phyloP scores from a whole-genome alignment of 1,140 invertebrate species.

The Drosophila kikkawai region DNA sequence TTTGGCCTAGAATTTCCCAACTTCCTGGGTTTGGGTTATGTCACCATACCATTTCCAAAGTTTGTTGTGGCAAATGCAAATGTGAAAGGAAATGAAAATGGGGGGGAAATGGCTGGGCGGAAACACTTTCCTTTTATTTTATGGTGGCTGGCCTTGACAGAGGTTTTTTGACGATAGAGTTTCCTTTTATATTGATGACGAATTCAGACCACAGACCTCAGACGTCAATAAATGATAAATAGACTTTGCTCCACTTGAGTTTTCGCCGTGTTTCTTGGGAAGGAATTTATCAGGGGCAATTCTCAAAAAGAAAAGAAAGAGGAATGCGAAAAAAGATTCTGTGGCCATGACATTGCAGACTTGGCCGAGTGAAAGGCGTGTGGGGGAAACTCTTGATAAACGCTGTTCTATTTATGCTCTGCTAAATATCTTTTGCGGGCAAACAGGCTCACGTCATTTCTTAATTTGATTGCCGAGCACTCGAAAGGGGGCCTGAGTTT shows the following conservation, averaged over 20 bases:
- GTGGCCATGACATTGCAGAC: constrained; percentile 42
- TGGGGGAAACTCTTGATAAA: constrained; percentile 30
- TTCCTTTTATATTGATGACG: constrained; percentile 34
- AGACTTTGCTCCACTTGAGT: constrained; percentile 21
- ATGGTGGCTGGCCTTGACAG: constrained; percentile 28
- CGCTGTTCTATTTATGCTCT: constrained; percentile 36
- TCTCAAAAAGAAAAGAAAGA: constrained; percentile 4
- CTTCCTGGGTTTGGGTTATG: constrained; percentile 34
- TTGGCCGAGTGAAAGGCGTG: constrained; percentile 28
- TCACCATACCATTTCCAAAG: constrained; percentile 22
- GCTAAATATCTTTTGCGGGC: constrained; percentile 34
- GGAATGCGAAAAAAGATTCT: constrained; percentile 27
- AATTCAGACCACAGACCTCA: constrained; percentile 3
- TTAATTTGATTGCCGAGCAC: constrained; percentile 59
- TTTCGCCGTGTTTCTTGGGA: constrained; percentile 17
- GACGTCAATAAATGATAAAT: constrained; percentile 32
- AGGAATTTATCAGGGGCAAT: constrained; percentile 34
- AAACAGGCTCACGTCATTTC: constrained; percentile 64
- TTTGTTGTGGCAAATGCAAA: constrained; percentile 48
- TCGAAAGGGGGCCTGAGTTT: constrained; percentile 37
- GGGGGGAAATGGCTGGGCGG: constrained; percentile 14
- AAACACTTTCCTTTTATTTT: constrained; percentile 38
- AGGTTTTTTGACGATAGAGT: constrained; percentile 17
- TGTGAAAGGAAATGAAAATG: constrained; percentile 26
- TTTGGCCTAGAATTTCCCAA: constrained; percentile 33